Conservation (phyloP, 2,888 invertebrate genomes). For the Cloeon dipterum region DNA sequence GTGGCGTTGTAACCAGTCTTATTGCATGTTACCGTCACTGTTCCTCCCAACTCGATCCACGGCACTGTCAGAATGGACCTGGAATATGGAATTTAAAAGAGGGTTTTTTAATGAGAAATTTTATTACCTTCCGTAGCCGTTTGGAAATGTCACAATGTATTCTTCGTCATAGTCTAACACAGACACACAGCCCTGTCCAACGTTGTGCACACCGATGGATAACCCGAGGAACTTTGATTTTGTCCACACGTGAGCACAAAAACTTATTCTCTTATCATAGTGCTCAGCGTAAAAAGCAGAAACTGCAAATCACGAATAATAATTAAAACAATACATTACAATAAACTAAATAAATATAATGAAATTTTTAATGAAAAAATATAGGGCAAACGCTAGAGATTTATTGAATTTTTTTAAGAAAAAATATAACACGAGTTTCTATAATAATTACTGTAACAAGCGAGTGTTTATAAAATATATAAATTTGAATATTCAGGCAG, state of each 20-base stretch:
- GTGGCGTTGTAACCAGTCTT: slow-evolving; percentile 85
- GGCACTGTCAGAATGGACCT: slow-evolving; percentile 93
- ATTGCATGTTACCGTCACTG: slow-evolving; percentile 67
- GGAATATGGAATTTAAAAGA: slow-evolving; percentile 9
- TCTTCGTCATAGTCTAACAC: slow-evolving; percentile 79
- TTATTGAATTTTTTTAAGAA: too few species aligned
- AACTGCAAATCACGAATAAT: slow-evolving; percentile 38
- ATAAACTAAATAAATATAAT: too few species aligned
- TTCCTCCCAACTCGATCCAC: slow-evolving; percentile 96
- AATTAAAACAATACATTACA: too few species aligned
- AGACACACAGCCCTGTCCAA: slow-evolving; percentile 83
- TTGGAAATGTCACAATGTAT: slow-evolving; percentile 90
- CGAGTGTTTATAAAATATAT: too few species aligned
- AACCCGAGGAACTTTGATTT: slow-evolving; percentile 97
- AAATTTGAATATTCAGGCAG: too few species aligned
- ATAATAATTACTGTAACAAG: too few species aligned
- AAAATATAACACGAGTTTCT: too few species aligned
- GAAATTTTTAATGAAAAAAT: too few species aligned
- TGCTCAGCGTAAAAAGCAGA: slow-evolving; percentile 99
- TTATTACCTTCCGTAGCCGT: slow-evolving; percentile 87
- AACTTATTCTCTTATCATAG: slow-evolving; percentile 65
- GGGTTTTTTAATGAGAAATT: too few species aligned
- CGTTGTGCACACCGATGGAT: slow-evolving; percentile 92
- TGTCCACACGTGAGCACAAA: slow-evolving; percentile 95
- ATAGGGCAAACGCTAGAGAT: too few species aligned